A percentile compares a stretch with the other conserved stretches of the same genome.
phyloP scores from a whole-genome alignment of 2,888 invertebrate species.

The Hyposoter dolosus region DNA sequence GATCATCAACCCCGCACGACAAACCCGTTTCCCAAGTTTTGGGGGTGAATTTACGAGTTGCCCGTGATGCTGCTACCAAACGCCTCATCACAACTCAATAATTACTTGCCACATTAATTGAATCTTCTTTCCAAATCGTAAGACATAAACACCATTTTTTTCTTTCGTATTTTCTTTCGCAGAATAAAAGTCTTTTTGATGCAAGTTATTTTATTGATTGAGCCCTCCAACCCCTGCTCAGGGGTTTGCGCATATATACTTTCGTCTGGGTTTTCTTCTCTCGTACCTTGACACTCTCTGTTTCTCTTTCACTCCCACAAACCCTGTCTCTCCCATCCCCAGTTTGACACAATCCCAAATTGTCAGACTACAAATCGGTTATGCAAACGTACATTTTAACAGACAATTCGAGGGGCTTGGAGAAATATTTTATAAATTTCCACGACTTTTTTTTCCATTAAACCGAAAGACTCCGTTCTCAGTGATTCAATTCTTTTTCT shows the following conservation, averaged over 20 bases:
- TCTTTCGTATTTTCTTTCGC: neutral
- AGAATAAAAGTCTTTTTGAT: conserved; percentile 72
- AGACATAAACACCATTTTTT: neutral
- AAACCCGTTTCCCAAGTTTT: conserved; percentile 61
- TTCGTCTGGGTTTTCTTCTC: conserved; percentile 65
- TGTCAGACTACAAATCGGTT: neutral
- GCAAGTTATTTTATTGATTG: conserved; percentile 83
- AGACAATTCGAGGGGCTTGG: neutral
- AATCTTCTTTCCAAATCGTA: conserved; percentile 23
- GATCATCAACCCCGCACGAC: conserved; percentile 54
- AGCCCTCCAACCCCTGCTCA: conserved; percentile 70
- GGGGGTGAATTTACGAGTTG: conserved; percentile 45
- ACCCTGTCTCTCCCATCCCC: conserved; percentile 37
- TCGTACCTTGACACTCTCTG: conserved; percentile 49
- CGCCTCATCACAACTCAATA: conserved; percentile 11
- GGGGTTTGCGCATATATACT: conserved; percentile 60
- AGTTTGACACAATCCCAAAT: conserved; percentile 51
- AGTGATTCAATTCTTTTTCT: too few species aligned
- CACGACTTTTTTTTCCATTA: too few species aligned
- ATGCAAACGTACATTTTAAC: neutral
- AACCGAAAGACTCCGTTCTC: too few species aligned
- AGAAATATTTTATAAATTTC: too few species aligned
- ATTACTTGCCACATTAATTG: conserved; percentile 46
- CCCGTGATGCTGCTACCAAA: conserved; percentile 31
- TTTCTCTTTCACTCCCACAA: conserved; percentile 56